Evolutionary conservation across 2,888 invertebrate genomes (phyloP).

Genomic region (Dioctria linearis): DNA sequence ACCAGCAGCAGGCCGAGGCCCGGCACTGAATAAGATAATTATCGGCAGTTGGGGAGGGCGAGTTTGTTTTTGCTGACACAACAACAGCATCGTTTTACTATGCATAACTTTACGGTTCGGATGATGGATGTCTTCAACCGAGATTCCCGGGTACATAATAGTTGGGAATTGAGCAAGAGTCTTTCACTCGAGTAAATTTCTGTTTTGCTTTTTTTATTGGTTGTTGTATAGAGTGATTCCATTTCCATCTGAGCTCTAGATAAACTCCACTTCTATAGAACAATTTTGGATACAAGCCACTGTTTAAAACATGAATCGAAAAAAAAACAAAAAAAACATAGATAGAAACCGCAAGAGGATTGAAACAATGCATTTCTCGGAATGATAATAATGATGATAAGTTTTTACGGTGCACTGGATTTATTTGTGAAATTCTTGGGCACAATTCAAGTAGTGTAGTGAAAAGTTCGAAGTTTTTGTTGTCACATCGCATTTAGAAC

Average conservation of each 20-base stretch:
- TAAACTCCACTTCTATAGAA: neutral
- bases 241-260: neutral
- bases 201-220: neutral
- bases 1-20: conserved; percentile 3
- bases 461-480: conserved; percentile 11
- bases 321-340: conserved; percentile 19
- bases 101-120: conserved; percentile 50
- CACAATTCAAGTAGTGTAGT: neutral
- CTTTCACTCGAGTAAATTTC: conserved; percentile 36
- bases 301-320: conserved; percentile 19
- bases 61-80: conserved; percentile 42
- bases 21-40: conserved; percentile 53
- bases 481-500: neutral
- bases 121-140: conserved; percentile 49
- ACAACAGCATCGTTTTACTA: conserved; percentile 27
- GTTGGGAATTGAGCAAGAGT: conserved; percentile 26
- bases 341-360: conserved; percentile 11
- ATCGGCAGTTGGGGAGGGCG: conserved; percentile 3
- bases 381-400: conserved; percentile 29
- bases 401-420: conserved; percentile 47
- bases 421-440: conserved; percentile 53
- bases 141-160: conserved; percentile 37
- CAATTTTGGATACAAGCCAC: conserved; percentile 32
- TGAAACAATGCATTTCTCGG: conserved; percentile 38
- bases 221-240: too few species aligned